Percentiles rank a stretch among this genome's conserved stretches.
These are phyloP conservation scores for Semotilus atromaculatus DNA, from an alignment of 2,797 vertebrate species.

Conservation along the genomic window DNA sequence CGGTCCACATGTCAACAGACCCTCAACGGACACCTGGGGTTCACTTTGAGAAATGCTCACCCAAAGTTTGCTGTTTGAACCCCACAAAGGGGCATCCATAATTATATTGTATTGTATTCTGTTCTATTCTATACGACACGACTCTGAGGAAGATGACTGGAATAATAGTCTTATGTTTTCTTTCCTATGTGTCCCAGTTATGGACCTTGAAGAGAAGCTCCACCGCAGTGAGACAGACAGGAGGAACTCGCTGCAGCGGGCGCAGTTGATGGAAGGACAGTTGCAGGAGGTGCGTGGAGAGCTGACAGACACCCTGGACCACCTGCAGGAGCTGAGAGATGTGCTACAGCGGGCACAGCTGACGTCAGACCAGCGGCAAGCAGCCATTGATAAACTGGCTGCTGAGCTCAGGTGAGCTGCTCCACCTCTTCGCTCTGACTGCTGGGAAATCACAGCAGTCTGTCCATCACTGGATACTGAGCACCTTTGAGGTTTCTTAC, in stretches of 20 bases:
- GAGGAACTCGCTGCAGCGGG: slow-evolving; percentile 74
- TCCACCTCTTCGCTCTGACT: neutral
- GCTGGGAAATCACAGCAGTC: slow-evolving; percentile 12
- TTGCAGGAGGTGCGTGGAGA: slow-evolving; percentile 78
- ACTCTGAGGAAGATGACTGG: neutral
- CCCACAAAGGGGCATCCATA: neutral
- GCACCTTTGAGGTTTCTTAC: slow-evolving; percentile 30
- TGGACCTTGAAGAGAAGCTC: slow-evolving; percentile 85
- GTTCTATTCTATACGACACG: neutral
- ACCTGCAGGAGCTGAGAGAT: slow-evolving; percentile 82
- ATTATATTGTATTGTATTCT: neutral
- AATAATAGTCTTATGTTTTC: neutral
- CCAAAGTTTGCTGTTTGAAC: neutral
- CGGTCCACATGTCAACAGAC: neutral
- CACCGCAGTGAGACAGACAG: slow-evolving; percentile 79
- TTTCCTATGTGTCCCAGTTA: slow-evolving; percentile 69
- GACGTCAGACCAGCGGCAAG: slow-evolving; percentile 81
- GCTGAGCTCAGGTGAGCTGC: slow-evolving; percentile 85
- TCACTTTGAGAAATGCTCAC: neutral
- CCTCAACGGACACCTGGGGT: neutral
- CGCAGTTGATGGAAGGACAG: slow-evolving; percentile 80
- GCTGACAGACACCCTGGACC: slow-evolving; percentile 76
- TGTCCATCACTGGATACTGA: neutral
- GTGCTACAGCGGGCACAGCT: slow-evolving; percentile 83
- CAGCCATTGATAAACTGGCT: slow-evolving; percentile 80